Evolutionary conservation across 2,888 invertebrate genomes (phyloP).

Genomic region (Tenthredo scrophulariae): DNA sequence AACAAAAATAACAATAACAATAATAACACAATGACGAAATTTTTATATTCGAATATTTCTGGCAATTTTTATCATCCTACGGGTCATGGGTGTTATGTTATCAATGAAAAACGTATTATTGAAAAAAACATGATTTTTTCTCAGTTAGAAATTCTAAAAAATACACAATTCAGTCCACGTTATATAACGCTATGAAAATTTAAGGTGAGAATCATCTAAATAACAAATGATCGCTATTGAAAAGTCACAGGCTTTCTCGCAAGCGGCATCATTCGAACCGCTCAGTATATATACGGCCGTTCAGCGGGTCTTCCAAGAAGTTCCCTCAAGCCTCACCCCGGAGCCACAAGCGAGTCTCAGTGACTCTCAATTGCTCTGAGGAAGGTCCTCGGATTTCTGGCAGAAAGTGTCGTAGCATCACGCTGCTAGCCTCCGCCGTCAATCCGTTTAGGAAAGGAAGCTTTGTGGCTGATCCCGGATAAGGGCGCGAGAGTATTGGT

Average conservation of each 20-base stretch:
- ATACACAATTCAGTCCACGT: not conserved
- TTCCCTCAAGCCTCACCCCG: slow-evolving; percentile 77
- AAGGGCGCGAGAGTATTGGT: slow-evolving; percentile 71
- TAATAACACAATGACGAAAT: not conserved
- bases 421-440: slow-evolving; percentile 75
- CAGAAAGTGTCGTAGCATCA: slow-evolving; percentile 79
- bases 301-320: slow-evolving; percentile 37
- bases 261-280: slow-evolving; percentile 54
- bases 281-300: slow-evolving; percentile 57
- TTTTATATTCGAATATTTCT: not conserved
- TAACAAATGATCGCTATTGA: not conserved
- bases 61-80: not conserved
- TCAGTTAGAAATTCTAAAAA: not conserved
- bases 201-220: not conserved
- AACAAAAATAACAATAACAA: not conserved
- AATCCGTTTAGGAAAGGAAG: slow-evolving; percentile 64
- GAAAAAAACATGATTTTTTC: not conserved
- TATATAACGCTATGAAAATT: not conserved
- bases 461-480: slow-evolving; percentile 67
- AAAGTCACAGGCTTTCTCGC: slow-evolving; percentile 61
- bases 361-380: slow-evolving; percentile 78
- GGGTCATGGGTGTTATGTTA: not conserved
- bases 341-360: slow-evolving; percentile 76
- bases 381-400: slow-evolving; percentile 80
- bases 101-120: not conserved